Percentiles rank a stretch among this genome's conserved stretches.
phyloP scores from a whole-genome alignment of 1,140 invertebrate species.

The Cotesia vestalis region DNA sequence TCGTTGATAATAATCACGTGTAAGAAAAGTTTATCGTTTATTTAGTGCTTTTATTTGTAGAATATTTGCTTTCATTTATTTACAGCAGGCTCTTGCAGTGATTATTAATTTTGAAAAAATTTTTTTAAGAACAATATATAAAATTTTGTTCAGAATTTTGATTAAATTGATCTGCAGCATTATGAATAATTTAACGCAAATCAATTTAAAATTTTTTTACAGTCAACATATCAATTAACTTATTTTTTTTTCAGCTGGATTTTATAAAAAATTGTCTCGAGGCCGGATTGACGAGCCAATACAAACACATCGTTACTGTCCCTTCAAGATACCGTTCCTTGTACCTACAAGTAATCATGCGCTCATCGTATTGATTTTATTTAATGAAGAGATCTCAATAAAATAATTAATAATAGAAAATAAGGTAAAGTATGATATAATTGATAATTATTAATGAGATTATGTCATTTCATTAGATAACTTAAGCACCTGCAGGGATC shows the following conservation, averaged over 20 bases:
- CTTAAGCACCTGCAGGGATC: too few relatives aligned
- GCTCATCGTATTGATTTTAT: background rate
- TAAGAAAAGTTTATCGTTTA: background rate
- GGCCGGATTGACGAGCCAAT: constrained; percentile 30
- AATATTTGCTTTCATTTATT: too few relatives aligned
- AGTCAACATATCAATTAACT: background rate
- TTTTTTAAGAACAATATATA: too few relatives aligned
- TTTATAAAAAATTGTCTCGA: background rate
- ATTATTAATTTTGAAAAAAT: too few relatives aligned
- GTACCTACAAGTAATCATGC: constrained; percentile 25
- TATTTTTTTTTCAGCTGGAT: background rate
- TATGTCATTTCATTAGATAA: background rate
- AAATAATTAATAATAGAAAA: too few relatives aligned
- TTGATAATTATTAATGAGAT: background rate
- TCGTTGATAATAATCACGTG: background rate
- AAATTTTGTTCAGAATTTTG: too few relatives aligned
- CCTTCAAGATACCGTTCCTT: constrained; percentile 45
- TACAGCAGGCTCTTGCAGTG: too few relatives aligned
- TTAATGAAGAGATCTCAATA: background rate
- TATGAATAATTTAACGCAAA: background rate
- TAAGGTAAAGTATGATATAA: background rate
- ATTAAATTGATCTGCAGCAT: background rate
- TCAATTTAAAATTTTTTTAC: background rate
- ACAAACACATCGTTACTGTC: constrained; percentile 36
- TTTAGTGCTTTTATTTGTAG: too few relatives aligned